A percentile compares a stretch with the other conserved stretches of the same genome.
These are phyloP conservation scores for Synanthedon andrenaeformis DNA, from an alignment of 2,888 invertebrate genomes.

Conservation along the genomic window DNA sequence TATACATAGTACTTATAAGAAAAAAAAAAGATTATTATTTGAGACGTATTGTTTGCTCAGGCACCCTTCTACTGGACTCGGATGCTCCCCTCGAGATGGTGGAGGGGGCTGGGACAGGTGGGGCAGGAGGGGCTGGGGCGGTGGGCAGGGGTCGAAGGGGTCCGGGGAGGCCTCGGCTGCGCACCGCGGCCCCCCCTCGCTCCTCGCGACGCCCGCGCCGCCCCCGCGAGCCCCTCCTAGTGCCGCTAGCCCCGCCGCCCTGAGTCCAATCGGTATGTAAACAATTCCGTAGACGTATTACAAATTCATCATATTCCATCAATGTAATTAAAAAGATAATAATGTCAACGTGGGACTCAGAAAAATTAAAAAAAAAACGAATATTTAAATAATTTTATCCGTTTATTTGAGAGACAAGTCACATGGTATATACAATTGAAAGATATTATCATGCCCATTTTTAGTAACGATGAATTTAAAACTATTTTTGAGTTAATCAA, in stretches of 20 bases:
- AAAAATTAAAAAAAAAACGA: too few relatives aligned
- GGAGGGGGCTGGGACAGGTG: conserved; percentile 11
- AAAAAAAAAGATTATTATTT: too few relatives aligned
- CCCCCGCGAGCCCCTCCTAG: conserved; percentile 52
- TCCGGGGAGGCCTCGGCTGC: conserved; percentile 35
- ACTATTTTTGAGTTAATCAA: too few relatives aligned
- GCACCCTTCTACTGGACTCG: conserved; percentile 42
- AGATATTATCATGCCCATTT: too few relatives aligned
- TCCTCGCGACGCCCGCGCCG: conserved; percentile 34
- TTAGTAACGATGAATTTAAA: too few relatives aligned
- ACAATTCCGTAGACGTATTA: not conserved
- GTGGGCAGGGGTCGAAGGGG: conserved; percentile 22
- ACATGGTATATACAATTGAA: too few relatives aligned
- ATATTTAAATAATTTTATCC: too few relatives aligned
- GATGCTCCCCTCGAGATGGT: conserved; percentile 38
- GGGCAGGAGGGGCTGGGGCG: conserved; percentile 8
- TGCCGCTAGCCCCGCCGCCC: conserved; percentile 66
- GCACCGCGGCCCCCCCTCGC: conserved; percentile 16
- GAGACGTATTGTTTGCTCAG: conserved; percentile 13
- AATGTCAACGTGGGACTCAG: too few relatives aligned
- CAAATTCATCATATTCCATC: too few relatives aligned
- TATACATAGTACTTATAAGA: not conserved
- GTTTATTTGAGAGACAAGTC: too few relatives aligned
- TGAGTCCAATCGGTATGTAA: not conserved
- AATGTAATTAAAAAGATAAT: too few relatives aligned